Conservation (phyloP, 2,888 invertebrate species). For the Brachypalpus laphriformis region DNA sequence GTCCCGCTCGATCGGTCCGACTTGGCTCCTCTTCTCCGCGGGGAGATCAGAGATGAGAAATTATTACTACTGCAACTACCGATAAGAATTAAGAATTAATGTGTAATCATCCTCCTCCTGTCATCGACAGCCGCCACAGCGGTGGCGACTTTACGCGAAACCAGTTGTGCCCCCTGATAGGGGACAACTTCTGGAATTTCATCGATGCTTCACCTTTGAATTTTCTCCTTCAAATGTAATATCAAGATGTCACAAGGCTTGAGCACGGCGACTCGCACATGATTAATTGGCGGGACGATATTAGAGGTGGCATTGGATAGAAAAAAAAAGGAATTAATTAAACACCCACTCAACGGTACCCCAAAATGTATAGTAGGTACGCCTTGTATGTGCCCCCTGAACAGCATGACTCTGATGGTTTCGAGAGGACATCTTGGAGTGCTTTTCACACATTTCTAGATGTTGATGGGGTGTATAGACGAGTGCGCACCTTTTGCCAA, state of each 20-base stretch:
- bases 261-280: conserved; percentile 53
- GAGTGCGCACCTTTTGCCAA: conserved; percentile 67
- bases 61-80: conserved; percentile 71
- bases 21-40: conserved; percentile 31
- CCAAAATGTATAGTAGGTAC: conserved; percentile 13
- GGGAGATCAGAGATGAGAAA: conserved; percentile 70
- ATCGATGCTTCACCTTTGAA: conserved; percentile 48
- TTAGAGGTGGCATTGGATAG: conserved; percentile 26
- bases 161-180: conserved; percentile 38
- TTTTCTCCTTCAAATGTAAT: conserved; percentile 60
- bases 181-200: conserved; percentile 72
- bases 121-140: conserved; percentile 62
- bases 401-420: conserved; percentile 44
- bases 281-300: conserved; percentile 69
- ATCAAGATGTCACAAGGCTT: conserved; percentile 70
- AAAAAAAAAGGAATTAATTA: conserved; percentile 68
- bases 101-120: conserved; percentile 73
- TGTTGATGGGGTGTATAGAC: conserved; percentile 58
- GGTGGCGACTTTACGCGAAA: conserved; percentile 19
- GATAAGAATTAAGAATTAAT: conserved; percentile 74
- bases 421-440: conserved; percentile 73
- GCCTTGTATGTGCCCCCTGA: conserved; percentile 14
- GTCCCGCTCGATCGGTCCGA: conserved; percentile 34
- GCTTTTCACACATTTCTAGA: conserved; percentile 74
- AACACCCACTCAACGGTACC: conserved; percentile 57